Base-by-base conservation (phyloP, 2,113 vertebrate genomes). In the Ptilonorhynchus violaceus region DNA sequence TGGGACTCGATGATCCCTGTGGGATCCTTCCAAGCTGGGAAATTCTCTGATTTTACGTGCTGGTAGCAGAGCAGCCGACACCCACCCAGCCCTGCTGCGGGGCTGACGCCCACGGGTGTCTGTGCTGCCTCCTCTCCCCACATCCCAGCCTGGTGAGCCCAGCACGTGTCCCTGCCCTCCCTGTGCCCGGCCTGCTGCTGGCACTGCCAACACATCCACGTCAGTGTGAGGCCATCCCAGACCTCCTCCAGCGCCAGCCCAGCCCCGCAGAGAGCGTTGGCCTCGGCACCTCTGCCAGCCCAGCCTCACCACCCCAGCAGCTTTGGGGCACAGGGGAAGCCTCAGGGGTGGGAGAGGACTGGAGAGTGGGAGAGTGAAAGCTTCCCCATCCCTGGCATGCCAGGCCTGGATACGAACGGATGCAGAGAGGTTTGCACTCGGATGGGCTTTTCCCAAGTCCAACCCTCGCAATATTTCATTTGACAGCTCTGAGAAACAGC, bases 141-240 rank as follows among this genome's bases (percentile, higher is more conserved):
- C 5, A 2, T 1, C 19, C 8, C 25, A 75, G 47, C 21, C 5
- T 0, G 0, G 18, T 5, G 50, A 75, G 47, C 15, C 0, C 0
- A 37, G 44, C 28, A 11, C 0, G 1, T 19, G 16, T 15, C 69
- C 8, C 5, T 22, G 39, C 13, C 46, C 27, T 60, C 12, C 33
- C 25, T 0, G 8, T 0, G 1, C 56, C 86, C 83, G n/a, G 58
- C 35, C 58, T 28, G 62, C 55, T 14, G 72, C 39, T 2, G 8
- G 85, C 60, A 35, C 30, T 53, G 67, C 73, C 64, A 44, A 28
- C 67, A 30, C 67, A 17, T 14, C 37, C 55, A 24, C 0, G 0
- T 4, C 78, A 16, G 56, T 9, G 62, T 2, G 13, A 77, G 75
- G 49, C 63, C 72, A 60, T 1, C 53, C 27, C 91, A 76, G 39